phyloP scores from a whole-genome alignment of 2,888 invertebrate genomes.

The Melanostoma scalare region DNA sequence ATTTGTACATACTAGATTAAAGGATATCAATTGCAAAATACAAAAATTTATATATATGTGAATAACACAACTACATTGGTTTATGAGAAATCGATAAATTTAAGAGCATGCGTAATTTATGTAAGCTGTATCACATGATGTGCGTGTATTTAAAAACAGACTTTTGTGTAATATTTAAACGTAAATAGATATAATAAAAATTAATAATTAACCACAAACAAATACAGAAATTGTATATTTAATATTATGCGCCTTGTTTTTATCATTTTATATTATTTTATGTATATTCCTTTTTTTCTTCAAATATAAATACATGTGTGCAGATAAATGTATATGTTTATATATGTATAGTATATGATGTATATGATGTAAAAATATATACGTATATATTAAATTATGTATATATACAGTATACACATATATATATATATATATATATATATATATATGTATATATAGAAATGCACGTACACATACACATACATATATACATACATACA shows the following conservation, averaged over 20 bases:
- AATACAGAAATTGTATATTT: constrained; percentile 57
- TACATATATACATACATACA: no score
- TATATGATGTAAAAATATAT: no score
- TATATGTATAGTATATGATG: no score
- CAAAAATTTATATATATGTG: constrained; percentile 60
- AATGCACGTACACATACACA: no score
- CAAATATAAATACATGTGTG: constrained; percentile 51
- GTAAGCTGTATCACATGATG: constrained; percentile 54
- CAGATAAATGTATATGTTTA: no score
- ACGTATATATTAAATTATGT: no score
- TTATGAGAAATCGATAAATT: constrained; percentile 52
- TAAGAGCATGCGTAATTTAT: constrained; percentile 52
- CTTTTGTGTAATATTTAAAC: constrained; percentile 70
- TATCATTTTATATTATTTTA: constrained; percentile 59
- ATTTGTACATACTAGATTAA: constrained; percentile 69
- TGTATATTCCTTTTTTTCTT: constrained; percentile 60
- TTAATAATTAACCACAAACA: constrained; percentile 58
- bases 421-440: no score
- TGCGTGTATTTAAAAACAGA: constrained; percentile 59
- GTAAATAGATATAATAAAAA: constrained; percentile 66
- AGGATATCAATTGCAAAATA: constrained; percentile 52
- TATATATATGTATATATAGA: no score
- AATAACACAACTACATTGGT: constrained; percentile 54
- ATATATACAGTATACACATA: no score
- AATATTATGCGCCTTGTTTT: constrained; percentile 68